Evolutionary conservation across 2,888 invertebrate genomes (phyloP).

Genomic region (Octodonta nipae): DNA sequence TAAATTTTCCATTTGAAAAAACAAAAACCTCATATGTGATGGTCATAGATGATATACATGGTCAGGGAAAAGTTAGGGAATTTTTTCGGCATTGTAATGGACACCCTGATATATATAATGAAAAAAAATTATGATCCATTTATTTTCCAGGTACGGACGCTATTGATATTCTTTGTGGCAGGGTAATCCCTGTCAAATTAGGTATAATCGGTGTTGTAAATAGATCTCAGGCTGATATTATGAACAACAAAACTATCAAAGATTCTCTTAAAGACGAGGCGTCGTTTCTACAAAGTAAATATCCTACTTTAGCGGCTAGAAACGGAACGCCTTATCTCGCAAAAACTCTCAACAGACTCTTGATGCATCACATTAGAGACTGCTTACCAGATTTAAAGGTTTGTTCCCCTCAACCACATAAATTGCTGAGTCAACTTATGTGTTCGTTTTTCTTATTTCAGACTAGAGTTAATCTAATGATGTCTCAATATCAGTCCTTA

Average conservation of each 20-base stretch:
- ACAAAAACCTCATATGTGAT: too few species aligned
- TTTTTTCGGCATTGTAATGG: too few species aligned
- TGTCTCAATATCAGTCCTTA: constrained; percentile 92
- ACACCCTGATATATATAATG: too few species aligned
- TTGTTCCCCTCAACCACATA: too few species aligned
- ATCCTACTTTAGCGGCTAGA: constrained; percentile 89
- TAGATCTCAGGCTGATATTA: constrained; percentile 94
- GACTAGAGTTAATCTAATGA: constrained; percentile 94
- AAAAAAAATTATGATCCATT: too few species aligned
- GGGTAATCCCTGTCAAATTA: constrained; percentile 95
- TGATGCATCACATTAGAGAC: constrained; percentile 99
- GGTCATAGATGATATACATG: too few species aligned
- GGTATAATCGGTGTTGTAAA: constrained; percentile 99
- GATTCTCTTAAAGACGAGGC: constrained; percentile 93
- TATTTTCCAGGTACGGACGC: constrained; percentile 89
- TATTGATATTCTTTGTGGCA: constrained; percentile 92
- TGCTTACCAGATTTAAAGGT: constrained; percentile 96
- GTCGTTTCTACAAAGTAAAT: constrained; percentile 86
- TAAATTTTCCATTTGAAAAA: too few species aligned
- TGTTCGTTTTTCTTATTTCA: constrained; percentile 33
- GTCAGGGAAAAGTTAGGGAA: too few species aligned
- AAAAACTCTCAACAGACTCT: constrained; percentile 86
- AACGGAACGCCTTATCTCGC: constrained; percentile 95
- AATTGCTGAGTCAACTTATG: too few species aligned
- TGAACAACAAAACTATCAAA: constrained; percentile 70